Percentiles rank a stretch among this genome's conserved stretches.
Conservation (phyloP, 2,797 vertebrate species). For the Nannoperca australis region DNA sequence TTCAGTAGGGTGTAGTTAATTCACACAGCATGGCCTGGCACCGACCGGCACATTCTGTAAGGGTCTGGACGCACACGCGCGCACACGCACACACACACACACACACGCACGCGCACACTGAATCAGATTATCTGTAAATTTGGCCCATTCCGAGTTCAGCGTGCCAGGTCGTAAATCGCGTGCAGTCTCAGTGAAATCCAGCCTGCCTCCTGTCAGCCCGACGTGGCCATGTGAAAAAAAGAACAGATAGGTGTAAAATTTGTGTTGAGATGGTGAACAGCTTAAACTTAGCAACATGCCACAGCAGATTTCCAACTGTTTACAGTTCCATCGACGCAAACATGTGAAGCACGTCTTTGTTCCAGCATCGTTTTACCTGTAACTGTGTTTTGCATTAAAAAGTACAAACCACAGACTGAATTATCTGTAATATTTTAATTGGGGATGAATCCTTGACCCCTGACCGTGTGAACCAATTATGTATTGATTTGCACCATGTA, state of each 20-base stretch:
- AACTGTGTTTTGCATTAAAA: conserved; percentile 6
- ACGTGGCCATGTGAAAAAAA: conserved; percentile 43
- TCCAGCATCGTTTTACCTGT: conserved; percentile 24
- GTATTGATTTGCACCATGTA: background rate
- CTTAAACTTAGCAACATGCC: conserved; percentile 45
- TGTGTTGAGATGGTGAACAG: conserved; percentile 47
- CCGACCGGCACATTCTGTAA: conserved; percentile 53
- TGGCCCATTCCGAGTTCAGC: conserved; percentile 55
- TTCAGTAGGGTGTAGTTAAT: conserved; percentile 54
- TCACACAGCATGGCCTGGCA: conserved; percentile 55
- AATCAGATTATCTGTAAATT: conserved; percentile 74
- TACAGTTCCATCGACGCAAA: conserved; percentile 27
- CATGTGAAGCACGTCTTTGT: conserved; percentile 16
- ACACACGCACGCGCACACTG: conserved; percentile 25
- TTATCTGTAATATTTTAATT: background rate
- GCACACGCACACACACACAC: conserved; percentile 29
- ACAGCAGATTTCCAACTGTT: conserved; percentile 40
- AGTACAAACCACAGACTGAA: background rate
- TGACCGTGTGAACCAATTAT: background rate
- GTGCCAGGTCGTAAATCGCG: conserved; percentile 75
- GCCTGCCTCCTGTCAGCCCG: conserved; percentile 63
- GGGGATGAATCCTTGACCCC: background rate
- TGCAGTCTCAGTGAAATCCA: conserved; percentile 59
- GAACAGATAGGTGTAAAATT: conserved; percentile 64
- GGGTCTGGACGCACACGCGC: conserved; percentile 39